These are phyloP conservation scores for Neopipo cinnamomea DNA, from an alignment of 2,113 vertebrate species.

Conservation along the genomic window DNA sequence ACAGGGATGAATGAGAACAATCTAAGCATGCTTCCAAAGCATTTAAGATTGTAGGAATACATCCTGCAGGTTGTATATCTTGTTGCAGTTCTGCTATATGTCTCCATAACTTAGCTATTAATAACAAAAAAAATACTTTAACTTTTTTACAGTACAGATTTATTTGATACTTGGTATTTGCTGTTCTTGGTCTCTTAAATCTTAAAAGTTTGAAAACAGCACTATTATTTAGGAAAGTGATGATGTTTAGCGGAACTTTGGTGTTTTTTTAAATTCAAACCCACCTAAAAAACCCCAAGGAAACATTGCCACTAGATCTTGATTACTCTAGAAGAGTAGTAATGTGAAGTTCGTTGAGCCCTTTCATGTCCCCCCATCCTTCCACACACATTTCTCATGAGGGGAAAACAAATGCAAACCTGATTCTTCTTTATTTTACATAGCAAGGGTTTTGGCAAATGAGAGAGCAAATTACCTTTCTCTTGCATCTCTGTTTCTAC, in stretches of 20 bases:
- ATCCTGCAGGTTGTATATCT: background rate
- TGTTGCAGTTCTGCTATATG: background rate
- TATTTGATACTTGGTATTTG: background rate
- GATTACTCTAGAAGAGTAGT: background rate
- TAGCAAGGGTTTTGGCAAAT: background rate
- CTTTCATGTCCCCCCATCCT: background rate
- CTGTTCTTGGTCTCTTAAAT: background rate
- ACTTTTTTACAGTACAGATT: background rate
- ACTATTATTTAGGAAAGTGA: background rate
- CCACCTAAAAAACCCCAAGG: background rate
- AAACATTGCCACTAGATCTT: background rate
- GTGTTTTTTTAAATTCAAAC: background rate
- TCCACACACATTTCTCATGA: background rate
- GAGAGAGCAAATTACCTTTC: background rate
- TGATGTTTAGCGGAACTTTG: background rate
- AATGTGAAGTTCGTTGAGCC: background rate
- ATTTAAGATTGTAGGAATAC: background rate
- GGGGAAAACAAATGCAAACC: background rate
- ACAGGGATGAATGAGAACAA: background rate
- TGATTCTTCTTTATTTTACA: background rate
- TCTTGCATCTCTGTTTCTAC: background rate
- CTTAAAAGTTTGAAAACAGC: background rate
- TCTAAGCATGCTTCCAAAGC: background rate
- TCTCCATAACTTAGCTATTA: background rate
- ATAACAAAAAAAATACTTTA: background rate